These are phyloP conservation scores for Semibalanus balanoides DNA, from an alignment of 1,140 invertebrate species.

Conservation along the genomic window DNA sequence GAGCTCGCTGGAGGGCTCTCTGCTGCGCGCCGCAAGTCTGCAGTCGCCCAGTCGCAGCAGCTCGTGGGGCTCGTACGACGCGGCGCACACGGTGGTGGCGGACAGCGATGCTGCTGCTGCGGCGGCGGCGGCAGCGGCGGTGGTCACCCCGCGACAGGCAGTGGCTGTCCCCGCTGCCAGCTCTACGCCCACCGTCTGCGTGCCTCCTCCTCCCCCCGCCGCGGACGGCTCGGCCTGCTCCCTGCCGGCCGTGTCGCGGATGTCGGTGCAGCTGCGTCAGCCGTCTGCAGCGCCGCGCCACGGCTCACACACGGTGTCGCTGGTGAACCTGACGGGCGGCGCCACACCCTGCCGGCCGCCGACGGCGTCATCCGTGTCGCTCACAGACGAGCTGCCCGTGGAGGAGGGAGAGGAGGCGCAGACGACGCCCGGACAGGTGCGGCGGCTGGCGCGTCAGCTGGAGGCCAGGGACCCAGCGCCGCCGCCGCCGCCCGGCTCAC, in stretches of 20 bases:
- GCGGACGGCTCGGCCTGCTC: not conserved
- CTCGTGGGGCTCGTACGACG: conserved; percentile 61
- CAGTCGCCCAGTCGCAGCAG: conserved; percentile 42
- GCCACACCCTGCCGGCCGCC: not conserved
- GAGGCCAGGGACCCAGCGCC: not conserved
- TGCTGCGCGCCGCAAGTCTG: not conserved
- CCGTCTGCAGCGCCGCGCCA: not conserved
- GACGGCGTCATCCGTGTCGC: not conserved
- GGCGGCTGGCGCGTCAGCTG: not conserved
- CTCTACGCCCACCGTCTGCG: not conserved
- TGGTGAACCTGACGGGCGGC: not conserved
- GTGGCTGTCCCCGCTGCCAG: not conserved
- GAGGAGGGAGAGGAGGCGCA: not conserved
- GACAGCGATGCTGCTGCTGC: not conserved
- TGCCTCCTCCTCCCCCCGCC: not conserved
- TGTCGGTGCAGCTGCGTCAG: not conserved
- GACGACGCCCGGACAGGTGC: not conserved
- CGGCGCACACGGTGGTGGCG: not conserved
- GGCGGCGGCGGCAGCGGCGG: not conserved
- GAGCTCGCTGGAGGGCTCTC: not conserved
- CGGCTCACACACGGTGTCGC: not conserved
- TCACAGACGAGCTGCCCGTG: not conserved
- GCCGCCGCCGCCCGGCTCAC: not conserved
- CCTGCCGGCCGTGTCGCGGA: not conserved
- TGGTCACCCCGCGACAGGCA: not conserved